Percentiles rank a stretch among this genome's conserved stretches.
phyloP scores from a whole-genome alignment of 2,888 invertebrate species.

The Rhimphoctona megacephalus region DNA sequence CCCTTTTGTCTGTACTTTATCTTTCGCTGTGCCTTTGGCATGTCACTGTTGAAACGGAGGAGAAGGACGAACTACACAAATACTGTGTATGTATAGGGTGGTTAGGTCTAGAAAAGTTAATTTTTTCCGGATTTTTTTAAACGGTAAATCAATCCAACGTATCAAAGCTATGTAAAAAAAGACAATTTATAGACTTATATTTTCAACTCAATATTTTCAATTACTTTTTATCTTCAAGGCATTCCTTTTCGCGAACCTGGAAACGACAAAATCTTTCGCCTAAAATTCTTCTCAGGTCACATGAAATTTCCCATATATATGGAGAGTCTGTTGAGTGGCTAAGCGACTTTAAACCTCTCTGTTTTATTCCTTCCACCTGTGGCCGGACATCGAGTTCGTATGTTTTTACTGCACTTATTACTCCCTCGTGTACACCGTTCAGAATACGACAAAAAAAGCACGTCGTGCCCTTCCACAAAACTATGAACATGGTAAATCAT shows the following conservation, averaged over 20 bases:
- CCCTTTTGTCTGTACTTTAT: neutral
- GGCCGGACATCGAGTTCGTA: conserved; percentile 35
- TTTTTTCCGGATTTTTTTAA: neutral
- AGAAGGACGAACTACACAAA: neutral
- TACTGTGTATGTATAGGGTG: neutral
- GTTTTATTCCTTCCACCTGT: conserved; percentile 43
- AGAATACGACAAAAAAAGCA: neutral
- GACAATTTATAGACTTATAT: neutral
- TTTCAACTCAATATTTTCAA: neutral
- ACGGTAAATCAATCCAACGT: neutral
- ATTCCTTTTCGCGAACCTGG: neutral
- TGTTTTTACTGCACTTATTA: conserved; percentile 11
- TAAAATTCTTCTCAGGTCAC: neutral
- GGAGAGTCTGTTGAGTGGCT: conserved; percentile 76
- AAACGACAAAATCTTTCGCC: neutral
- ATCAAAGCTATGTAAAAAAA: neutral
- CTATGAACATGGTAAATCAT: conserved; percentile 2
- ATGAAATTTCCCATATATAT: conserved; percentile 13
- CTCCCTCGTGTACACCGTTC: conserved; percentile 5
- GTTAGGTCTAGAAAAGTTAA: neutral
- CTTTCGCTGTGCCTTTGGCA: conserved; percentile 18
- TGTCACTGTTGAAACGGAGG: neutral
- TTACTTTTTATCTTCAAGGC: neutral
- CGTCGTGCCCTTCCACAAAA: neutral
- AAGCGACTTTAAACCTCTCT: conserved; percentile 71